Conservation (phyloP, 2,113 vertebrate species). For the Colossoma macropomum region DNA sequence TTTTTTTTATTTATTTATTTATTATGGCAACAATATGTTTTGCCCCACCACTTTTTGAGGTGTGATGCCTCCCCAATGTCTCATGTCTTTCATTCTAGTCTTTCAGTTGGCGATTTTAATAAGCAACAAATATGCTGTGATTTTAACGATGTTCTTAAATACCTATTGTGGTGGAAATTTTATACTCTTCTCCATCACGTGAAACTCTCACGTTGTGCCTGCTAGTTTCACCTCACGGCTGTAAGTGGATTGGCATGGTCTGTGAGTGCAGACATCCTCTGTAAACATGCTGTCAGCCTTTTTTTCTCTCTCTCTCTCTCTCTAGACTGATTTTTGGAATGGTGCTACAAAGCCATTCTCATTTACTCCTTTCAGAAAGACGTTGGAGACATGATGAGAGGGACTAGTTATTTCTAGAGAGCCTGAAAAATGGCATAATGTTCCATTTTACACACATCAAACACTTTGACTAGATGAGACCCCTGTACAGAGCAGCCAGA, state of each 20-base stretch:
- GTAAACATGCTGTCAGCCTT: slow-evolving; percentile 59
- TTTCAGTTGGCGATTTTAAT: slow-evolving; percentile 3
- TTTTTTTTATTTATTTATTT: too few relatives aligned
- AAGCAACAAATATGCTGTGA: slow-evolving; percentile 7
- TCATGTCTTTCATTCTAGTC: not conserved
- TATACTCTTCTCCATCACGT: slow-evolving; percentile 48
- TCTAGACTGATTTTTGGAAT: slow-evolving; percentile 54
- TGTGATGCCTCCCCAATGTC: too few relatives aligned
- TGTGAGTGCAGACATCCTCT: slow-evolving; percentile 46
- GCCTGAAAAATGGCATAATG: slow-evolving; percentile 41
- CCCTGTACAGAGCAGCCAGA: slow-evolving; percentile 46
- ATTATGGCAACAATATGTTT: too few relatives aligned
- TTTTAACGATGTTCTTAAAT: slow-evolving; percentile 60
- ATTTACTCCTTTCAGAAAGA: slow-evolving; percentile 54
- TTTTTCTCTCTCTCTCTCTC: not conserved
- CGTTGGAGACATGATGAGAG: slow-evolving; percentile 47
- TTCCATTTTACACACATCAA: slow-evolving; percentile 55
- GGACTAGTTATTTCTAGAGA: slow-evolving; percentile 39
- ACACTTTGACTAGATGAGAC: slow-evolving; percentile 54
- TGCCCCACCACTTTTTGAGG: too few relatives aligned
- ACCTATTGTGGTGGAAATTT: slow-evolving; percentile 62
- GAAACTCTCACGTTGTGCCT: slow-evolving; percentile 50
- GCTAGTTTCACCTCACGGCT: slow-evolving; percentile 37
- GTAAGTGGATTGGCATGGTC: slow-evolving; percentile 59
- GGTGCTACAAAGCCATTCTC: slow-evolving; percentile 44